A percentile compares a stretch with the other conserved stretches of the same genome.
These are phyloP conservation scores for Drosophila dunni DNA, from an alignment of 1,140 invertebrate species.

Conservation along the genomic window DNA sequence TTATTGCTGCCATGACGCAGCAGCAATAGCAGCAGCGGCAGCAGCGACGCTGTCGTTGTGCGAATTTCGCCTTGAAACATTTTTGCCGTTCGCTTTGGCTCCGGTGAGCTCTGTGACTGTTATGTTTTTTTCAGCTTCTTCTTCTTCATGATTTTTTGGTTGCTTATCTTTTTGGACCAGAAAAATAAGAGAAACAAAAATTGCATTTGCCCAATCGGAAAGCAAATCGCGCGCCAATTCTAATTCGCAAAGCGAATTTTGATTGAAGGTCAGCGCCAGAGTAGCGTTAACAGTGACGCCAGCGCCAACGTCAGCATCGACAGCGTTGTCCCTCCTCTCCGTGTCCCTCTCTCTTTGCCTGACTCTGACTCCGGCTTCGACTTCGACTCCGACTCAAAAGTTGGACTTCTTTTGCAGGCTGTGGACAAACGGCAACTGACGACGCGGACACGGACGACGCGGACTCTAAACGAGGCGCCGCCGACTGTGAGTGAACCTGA, in stretches of 20 bases:
- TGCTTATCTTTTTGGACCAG: constrained; percentile 76
- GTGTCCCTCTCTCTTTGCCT: constrained; percentile 12
- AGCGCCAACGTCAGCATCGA: constrained; percentile 32
- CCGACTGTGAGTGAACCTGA: constrained; percentile 48
- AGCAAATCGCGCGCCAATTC: constrained; percentile 75
- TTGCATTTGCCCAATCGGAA: constrained; percentile 60
- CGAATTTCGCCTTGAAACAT: constrained; percentile 84
- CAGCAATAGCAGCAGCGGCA: constrained; percentile 27
- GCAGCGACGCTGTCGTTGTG: constrained; percentile 46
- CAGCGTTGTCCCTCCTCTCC: constrained; percentile 35
- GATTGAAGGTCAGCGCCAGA: constrained; percentile 73
- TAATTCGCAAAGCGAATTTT: constrained; percentile 70
- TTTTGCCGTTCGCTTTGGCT: constrained; percentile 60
- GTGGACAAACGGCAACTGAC: constrained; percentile 76
- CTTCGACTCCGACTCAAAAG: constrained; percentile 11
- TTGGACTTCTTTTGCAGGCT: constrained; percentile 64
- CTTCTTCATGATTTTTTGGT: constrained; percentile 20
- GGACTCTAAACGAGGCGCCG: constrained; percentile 55
- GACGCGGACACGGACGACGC: constrained; percentile 22
- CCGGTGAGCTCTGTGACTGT: constrained; percentile 41
- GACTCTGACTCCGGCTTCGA: not conserved
- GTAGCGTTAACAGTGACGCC: constrained; percentile 33
- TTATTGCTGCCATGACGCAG: constrained; percentile 57
- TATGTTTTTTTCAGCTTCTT: not conserved
- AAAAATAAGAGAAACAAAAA: constrained; percentile 47